phyloP scores from a whole-genome alignment of 1,140 invertebrate genomes.

The Drosophila equinoxialis region DNA sequence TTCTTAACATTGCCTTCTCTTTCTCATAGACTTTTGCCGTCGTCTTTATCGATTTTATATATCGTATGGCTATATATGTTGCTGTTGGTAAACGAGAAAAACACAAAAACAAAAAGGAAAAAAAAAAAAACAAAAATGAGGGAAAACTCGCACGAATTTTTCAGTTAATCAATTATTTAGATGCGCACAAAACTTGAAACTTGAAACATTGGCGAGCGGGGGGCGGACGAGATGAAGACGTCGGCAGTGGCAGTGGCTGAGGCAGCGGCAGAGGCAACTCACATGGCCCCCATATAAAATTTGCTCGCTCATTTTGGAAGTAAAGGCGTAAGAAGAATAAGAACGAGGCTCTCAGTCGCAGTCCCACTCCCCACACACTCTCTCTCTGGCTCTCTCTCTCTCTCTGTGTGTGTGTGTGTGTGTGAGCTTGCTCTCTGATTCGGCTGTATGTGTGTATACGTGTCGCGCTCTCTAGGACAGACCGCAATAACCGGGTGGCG shows the following conservation, averaged over 20 bases:
- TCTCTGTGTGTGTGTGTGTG: no score
- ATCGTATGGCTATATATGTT: constrained; percentile 5
- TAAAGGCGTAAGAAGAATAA: constrained; percentile 11
- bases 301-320: constrained; percentile 12
- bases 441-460: background rate
- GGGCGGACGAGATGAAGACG: no score
- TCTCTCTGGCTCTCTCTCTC: no score
- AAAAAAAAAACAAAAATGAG: background rate
- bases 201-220: constrained; percentile 14
- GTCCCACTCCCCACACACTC: background rate
- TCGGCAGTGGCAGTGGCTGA: background rate
- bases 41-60: constrained; percentile 67
- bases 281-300: background rate
- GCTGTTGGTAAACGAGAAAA: constrained; percentile 36
- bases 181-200: constrained; percentile 78
- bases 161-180: constrained; percentile 78
- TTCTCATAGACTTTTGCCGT: constrained; percentile 32
- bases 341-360: background rate
- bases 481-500: constrained; percentile 56
- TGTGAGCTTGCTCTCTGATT: background rate
- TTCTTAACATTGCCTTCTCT: constrained; percentile 25
- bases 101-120: background rate
- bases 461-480: constrained; percentile 12
- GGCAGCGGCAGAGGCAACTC: background rate
- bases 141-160: constrained; percentile 66